Evolutionary conservation across 2,797 vertebrate genomes (phyloP).

Genomic region (Dipus sagitta): DNA sequence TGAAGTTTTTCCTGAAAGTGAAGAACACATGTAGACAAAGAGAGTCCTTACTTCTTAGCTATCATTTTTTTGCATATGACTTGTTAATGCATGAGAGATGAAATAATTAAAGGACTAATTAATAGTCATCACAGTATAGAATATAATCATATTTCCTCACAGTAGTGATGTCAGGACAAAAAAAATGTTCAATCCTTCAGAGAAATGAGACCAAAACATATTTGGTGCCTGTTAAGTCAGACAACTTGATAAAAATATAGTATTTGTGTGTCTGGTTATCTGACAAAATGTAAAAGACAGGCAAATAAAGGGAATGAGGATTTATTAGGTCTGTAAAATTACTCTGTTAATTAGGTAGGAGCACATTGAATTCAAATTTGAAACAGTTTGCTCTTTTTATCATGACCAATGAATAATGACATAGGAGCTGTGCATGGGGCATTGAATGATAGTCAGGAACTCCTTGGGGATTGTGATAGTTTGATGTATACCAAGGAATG

Average conservation of each 20-base stretch:
- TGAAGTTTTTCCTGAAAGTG: conserved; percentile 27
- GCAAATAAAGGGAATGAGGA: conserved; percentile 63
- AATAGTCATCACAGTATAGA: conserved; percentile 71
- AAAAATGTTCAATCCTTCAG: conserved; percentile 74
- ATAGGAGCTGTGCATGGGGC: conserved; percentile 27
- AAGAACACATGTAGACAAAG: conserved; percentile 66
- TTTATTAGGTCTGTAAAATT: conserved; percentile 78
- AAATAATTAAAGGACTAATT: conserved; percentile 85
- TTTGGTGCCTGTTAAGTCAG: conserved; percentile 71
- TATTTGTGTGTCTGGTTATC: conserved; percentile 64
- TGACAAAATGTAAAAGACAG: conserved; percentile 75
- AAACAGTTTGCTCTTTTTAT: conserved; percentile 76
- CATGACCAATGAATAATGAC: conserved; percentile 70
- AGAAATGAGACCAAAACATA: conserved; percentile 75
- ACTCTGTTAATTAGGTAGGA: conserved; percentile 82
- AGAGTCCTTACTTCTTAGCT: conserved; percentile 68
- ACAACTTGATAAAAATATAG: conserved; percentile 75
- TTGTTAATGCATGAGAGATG: conserved; percentile 78
- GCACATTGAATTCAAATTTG: conserved; percentile 78
- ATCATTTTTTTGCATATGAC: conserved; percentile 72
- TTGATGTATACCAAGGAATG: not conserved
- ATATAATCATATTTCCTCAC: conserved; percentile 74
- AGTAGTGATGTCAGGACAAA: conserved; percentile 75
- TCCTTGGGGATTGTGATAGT: not conserved
- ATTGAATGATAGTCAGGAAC: conserved; percentile 28